A percentile compares a stretch with the other conserved stretches of the same genome.
phyloP scores from a whole-genome alignment of 2,113 vertebrate species.

The Dromas ardeola region DNA sequence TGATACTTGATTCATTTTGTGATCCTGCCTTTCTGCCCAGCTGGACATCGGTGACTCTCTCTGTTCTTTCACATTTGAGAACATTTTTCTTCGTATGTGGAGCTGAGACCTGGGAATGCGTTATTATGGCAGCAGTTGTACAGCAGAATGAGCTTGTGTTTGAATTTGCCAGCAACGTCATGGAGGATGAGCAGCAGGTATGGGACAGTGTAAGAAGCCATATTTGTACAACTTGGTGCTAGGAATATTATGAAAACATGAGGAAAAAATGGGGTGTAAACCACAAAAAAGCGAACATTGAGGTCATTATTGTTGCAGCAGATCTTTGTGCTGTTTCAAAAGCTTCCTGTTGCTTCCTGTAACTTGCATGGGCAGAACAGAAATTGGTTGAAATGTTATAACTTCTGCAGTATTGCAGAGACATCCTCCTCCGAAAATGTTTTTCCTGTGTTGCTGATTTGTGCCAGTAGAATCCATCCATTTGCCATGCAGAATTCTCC shows the following conservation, averaged over 20 bases:
- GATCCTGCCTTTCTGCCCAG: background rate
- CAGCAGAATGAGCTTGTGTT: conserved; percentile 92
- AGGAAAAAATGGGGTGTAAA: background rate
- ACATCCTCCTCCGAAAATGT: background rate
- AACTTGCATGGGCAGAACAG: background rate
- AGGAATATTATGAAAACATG: background rate
- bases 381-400: background rate
- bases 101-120: conserved; percentile 75
- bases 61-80: background rate
- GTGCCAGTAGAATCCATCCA: background rate
- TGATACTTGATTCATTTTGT: background rate
- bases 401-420: background rate
- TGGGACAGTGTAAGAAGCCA: background rate
- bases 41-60: background rate
- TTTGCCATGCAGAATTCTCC: background rate
- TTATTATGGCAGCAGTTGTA: conserved; percentile 85
- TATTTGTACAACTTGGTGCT: background rate
- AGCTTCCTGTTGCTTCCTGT: conserved; percentile 48
- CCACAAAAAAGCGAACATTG: background rate
- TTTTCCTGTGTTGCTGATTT: background rate
- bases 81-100: conserved; percentile 70
- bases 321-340: conserved; percentile 35
- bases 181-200: conserved; percentile 89
- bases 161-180: conserved; percentile 93
- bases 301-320: conserved; percentile 28